Conservation (phyloP, 2,113 vertebrate species). For the Onychostruthus taczanowskii region DNA sequence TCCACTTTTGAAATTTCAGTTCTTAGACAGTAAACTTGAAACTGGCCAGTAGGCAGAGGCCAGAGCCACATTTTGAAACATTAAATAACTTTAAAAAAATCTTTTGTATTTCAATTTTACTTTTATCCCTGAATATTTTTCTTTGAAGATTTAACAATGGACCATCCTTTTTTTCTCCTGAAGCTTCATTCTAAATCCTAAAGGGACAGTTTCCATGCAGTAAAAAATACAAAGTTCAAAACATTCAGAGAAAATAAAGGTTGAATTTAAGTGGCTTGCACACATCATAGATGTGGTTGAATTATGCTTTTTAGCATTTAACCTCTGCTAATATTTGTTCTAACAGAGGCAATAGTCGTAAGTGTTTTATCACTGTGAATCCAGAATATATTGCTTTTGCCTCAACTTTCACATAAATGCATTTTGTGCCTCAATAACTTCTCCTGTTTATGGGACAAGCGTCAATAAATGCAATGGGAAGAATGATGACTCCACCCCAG, state of each 20-base stretch:
- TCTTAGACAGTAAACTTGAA: not conserved
- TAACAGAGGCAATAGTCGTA: not conserved
- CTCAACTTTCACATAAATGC: not conserved
- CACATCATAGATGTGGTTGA: not conserved
- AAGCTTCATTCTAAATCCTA: not conserved
- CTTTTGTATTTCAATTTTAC: constrained; percentile 17
- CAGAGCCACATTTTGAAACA: constrained; percentile 19
- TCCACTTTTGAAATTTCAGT: not conserved
- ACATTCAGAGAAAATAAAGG: not conserved
- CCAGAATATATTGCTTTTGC: not conserved
- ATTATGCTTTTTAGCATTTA: not conserved
- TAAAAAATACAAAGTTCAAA: not conserved
- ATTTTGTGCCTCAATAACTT: not conserved
- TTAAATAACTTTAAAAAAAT: constrained; percentile 5
- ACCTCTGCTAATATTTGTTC: constrained; percentile 7
- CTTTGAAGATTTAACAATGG: constrained; percentile 49
- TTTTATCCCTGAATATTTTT: constrained; percentile 36
- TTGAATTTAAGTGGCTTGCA: not conserved
- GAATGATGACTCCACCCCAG: not conserved
- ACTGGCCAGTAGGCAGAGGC: not conserved
- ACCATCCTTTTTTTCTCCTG: not conserved
- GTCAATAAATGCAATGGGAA: not conserved
- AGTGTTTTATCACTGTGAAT: not conserved
- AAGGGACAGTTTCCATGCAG: not conserved
- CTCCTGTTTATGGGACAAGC: not conserved